phyloP scores from a whole-genome alignment of 2,797 vertebrate species.

The Oceanodroma leucorhoa region DNA sequence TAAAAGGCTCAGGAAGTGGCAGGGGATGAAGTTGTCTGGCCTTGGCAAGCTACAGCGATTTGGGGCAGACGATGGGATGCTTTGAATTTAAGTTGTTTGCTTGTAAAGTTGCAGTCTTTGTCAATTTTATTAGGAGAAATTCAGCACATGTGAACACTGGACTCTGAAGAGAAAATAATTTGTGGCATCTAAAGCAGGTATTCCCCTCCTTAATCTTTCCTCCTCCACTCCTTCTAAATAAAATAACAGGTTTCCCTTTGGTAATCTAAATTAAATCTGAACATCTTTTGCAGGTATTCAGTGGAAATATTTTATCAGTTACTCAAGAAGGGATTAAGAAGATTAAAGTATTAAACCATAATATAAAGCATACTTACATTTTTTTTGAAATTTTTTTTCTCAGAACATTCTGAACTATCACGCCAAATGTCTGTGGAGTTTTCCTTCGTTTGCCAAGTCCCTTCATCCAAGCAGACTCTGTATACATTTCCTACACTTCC shows the following conservation, averaged over 20 bases:
- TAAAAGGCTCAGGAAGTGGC: background rate
- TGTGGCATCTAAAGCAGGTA: background rate
- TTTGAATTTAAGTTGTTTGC: background rate
- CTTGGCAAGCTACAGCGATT: background rate
- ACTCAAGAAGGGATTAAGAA: constrained; percentile 14
- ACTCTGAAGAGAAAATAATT: background rate
- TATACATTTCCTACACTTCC: constrained; percentile 81
- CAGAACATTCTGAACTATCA: constrained; percentile 84
- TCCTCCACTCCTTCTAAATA: background rate
- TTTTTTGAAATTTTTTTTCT: constrained; percentile 74
- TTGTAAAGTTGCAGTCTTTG: background rate
- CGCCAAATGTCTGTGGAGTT: constrained; percentile 88
- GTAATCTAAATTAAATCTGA: background rate
- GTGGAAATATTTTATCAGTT: background rate
- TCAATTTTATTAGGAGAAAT: background rate
- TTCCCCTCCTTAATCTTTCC: background rate
- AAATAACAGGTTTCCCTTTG: background rate
- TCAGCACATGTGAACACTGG: background rate
- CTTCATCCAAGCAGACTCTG: constrained; percentile 84
- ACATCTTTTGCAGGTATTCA: background rate
- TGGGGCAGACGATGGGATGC: background rate
- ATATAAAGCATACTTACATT: constrained; percentile 76
- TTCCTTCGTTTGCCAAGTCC: constrained; percentile 82
- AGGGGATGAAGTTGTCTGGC: background rate
- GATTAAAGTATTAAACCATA: constrained; percentile 7